phyloP scores from a whole-genome alignment of 2,888 invertebrate species.

The Apantesis nais region DNA sequence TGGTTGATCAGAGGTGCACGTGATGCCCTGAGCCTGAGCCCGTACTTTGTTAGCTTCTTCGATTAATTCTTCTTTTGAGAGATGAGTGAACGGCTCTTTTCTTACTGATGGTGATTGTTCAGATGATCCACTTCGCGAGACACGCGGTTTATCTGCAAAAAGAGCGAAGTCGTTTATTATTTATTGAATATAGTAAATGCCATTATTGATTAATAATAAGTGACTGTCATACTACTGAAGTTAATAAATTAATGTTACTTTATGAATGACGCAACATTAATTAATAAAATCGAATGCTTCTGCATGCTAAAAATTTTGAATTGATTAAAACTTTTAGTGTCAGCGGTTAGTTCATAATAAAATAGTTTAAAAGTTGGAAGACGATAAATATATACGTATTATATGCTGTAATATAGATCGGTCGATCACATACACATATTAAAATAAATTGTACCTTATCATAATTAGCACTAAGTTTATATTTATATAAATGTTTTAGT shows the following conservation, averaged over 20 bases:
- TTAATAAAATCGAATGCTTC: neutral
- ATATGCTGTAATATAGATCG: neutral
- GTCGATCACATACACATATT: neutral
- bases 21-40: conserved; percentile 90
- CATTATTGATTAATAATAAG: neutral
- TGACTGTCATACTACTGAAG: neutral
- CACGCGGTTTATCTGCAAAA: conserved; percentile 81
- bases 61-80: conserved; percentile 90
- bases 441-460: neutral
- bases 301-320: neutral
- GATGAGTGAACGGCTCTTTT: conserved; percentile 87
- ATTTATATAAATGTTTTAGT: neutral
- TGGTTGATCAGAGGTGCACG: conserved; percentile 86
- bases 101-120: conserved; percentile 68
- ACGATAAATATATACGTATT: neutral
- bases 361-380: neutral
- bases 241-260: neutral
- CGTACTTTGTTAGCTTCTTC: conserved; percentile 91
- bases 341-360: neutral
- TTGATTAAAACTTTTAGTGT: neutral
- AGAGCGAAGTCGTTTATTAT: neutral
- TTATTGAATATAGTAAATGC: neutral
- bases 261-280: neutral
- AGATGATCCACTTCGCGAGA: conserved; percentile 69
- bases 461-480: neutral